A percentile compares a stretch with the other conserved stretches of the same genome.
Conservation (phyloP, 2,113 vertebrate genomes). For the Varanus salvator region DNA sequence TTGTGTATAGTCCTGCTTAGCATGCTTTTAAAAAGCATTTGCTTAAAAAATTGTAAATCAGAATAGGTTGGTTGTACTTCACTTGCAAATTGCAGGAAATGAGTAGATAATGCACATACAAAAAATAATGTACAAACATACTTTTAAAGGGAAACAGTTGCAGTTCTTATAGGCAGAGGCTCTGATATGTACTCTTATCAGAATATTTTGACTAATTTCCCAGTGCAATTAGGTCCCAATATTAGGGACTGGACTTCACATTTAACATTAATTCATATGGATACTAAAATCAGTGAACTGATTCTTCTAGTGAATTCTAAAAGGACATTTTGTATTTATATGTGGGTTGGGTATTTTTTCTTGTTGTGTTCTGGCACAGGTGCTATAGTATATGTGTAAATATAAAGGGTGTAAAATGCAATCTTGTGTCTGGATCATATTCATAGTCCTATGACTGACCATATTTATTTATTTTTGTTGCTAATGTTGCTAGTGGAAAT, state of each 20-base stretch:
- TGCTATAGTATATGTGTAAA: constrained; percentile 78
- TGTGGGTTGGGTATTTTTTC: constrained; percentile 55
- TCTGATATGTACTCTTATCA: constrained; percentile 56
- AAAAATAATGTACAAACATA: constrained; percentile 56
- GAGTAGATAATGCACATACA: constrained; percentile 50
- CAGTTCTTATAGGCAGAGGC: constrained; percentile 43
- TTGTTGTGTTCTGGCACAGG: constrained; percentile 69
- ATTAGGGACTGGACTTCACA: constrained; percentile 57
- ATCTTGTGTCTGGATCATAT: constrained; percentile 48
- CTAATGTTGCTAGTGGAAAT: constrained; percentile 56
- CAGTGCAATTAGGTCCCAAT: constrained; percentile 61
- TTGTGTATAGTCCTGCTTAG: constrained; percentile 63
- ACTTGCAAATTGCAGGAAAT: constrained; percentile 64
- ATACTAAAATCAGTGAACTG: constrained; percentile 51
- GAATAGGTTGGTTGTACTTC: constrained; percentile 50
- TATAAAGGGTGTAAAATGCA: constrained; percentile 65
- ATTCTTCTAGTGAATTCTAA: constrained; percentile 66
- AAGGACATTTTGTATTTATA: constrained; percentile 60
- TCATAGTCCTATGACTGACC: constrained; percentile 64
- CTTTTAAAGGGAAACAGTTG: constrained; percentile 57
- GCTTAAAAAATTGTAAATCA: constrained; percentile 64
- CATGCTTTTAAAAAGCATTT: constrained; percentile 61
- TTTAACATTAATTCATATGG: constrained; percentile 60
- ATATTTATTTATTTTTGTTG: constrained; percentile 63
- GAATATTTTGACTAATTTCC: constrained; percentile 63